Percentiles rank a stretch among this genome's conserved stretches.
Conservation (phyloP, 2,888 invertebrate genomes). For the Choristoneura rosaceana region DNA sequence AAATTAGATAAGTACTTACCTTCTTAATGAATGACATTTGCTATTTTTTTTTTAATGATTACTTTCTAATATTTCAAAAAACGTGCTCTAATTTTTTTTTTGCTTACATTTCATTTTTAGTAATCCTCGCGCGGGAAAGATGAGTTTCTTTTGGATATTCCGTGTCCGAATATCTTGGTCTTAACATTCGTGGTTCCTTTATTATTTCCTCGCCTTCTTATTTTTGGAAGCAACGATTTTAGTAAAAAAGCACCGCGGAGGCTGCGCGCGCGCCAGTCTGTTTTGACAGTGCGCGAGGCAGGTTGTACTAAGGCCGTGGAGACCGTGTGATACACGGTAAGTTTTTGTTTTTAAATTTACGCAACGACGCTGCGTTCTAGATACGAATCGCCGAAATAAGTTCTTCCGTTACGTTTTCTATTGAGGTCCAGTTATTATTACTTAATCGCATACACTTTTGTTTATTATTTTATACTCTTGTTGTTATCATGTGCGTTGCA, state of each 20-base stretch:
- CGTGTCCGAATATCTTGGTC: neutral
- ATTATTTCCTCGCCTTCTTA: no score
- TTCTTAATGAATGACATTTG: no score
- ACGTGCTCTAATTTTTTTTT: no score
- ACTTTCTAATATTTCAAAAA: no score
- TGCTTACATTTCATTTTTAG: no score
- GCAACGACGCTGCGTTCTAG: conserved; percentile 19
- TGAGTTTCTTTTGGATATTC: no score
- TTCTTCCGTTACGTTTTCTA: conserved; percentile 24
- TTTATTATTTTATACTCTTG: neutral
- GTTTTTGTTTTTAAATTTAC: conserved; percentile 28
- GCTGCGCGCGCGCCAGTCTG: conserved; percentile 35
- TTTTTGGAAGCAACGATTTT: conserved; percentile 19
- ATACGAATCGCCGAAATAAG: conserved; percentile 15
- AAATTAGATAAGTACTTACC: no score
- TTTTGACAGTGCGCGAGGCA: conserved; percentile 32
- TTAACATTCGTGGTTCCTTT: neutral
- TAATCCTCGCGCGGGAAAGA: no score
- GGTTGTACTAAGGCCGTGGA: conserved; percentile 25
- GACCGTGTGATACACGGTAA: conserved; percentile 35
- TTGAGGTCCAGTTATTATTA: neutral
- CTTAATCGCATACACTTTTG: neutral
- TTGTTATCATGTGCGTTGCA: neutral
- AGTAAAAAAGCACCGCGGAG: conserved; percentile 18
- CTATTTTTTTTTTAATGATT: no score